Base-by-base conservation (phyloP, 2,113 vertebrate genomes). In the Hylia prasina region DNA sequence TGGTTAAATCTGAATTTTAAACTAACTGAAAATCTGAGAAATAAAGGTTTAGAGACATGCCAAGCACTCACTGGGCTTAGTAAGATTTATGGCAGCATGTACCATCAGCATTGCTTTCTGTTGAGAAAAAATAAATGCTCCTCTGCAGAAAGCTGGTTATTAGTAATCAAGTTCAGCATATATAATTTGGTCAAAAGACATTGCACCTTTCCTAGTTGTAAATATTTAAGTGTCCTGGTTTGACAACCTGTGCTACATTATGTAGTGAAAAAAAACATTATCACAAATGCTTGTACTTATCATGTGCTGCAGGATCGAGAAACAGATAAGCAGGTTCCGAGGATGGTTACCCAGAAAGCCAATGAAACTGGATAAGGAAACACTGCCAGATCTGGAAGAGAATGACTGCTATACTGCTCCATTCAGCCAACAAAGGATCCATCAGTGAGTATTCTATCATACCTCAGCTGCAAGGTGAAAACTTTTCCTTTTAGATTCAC, bases 381-480 rank as follows among this genome's bases (percentile, higher is more conserved):
- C 98, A 54, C 97, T 99, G 78, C 99, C 99, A 33, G 99, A 99
- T 97, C 98, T 99, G 98, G 99, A 99, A 97, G 99, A 99, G 97
- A 99, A 99, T 42, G 99, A 99, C 97, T 99, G 99, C 98, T 99
- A 99, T 89, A 99, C 99, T 44, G 99, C 99, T 95, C 99, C 99
- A 88, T 99, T 99, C 98, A 99, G 99, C 93, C 99, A 99, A 85
- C 99, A 99, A 87, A 98, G 99, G 94, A 99, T 99, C 90, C 99
- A 99, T 84, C 99, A 99, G 99, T 99, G 96, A 99, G 99, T 98
- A 92, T 93, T 93, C 65, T 54, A 6, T 69, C 64, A 22, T 21
- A 47, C 70, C 58, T 37, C 61, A 48, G 92, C 65, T 78, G 53
- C 48, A 68, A 89, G 22, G 69, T 42, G 22, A 82, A 68, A 93